These are phyloP conservation scores for Drosophila nigritarsus DNA, from an alignment of 2,888 invertebrate species.

Conservation along the genomic window DNA sequence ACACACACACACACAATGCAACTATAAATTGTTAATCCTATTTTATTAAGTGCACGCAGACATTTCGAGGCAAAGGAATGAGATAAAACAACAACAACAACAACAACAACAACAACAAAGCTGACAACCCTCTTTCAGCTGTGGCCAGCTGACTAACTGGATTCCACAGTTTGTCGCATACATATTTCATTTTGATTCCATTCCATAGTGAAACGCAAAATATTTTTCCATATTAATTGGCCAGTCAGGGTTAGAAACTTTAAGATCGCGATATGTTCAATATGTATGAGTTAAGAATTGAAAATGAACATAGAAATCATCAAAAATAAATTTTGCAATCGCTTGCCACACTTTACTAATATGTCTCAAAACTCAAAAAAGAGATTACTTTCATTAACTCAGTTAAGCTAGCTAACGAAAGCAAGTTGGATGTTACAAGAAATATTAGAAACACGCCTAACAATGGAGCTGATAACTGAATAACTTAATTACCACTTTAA, in stretches of 20 bases:
- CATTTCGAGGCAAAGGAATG: conserved; percentile 44
- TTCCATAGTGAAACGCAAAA: conserved; percentile 18
- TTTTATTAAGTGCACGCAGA: conserved; percentile 75
- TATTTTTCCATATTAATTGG: conserved; percentile 47
- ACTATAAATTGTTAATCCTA: conserved; percentile 78
- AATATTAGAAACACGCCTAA: background rate
- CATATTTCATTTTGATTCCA: conserved; percentile 31
- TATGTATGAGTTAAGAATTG: background rate
- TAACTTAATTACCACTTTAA: background rate
- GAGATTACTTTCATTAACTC: background rate
- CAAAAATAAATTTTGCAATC: background rate
- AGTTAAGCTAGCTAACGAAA: background rate
- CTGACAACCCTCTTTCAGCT: conserved; percentile 48
- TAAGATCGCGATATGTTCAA: conserved; percentile 17
- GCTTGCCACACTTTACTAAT: background rate
- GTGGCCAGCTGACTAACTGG: conserved; percentile 63
- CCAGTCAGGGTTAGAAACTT: conserved; percentile 48
- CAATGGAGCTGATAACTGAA: background rate
- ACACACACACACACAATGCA: conserved; percentile 27
- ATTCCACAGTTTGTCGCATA: conserved; percentile 43
- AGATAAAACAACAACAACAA: conserved; percentile 18
- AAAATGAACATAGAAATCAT: conserved; percentile 5
- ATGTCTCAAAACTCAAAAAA: background rate
- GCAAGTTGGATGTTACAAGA: background rate
- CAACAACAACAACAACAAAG: conserved; percentile 4